phyloP scores from a whole-genome alignment of 2,888 invertebrate species.

The Hyppa rectilinea region DNA sequence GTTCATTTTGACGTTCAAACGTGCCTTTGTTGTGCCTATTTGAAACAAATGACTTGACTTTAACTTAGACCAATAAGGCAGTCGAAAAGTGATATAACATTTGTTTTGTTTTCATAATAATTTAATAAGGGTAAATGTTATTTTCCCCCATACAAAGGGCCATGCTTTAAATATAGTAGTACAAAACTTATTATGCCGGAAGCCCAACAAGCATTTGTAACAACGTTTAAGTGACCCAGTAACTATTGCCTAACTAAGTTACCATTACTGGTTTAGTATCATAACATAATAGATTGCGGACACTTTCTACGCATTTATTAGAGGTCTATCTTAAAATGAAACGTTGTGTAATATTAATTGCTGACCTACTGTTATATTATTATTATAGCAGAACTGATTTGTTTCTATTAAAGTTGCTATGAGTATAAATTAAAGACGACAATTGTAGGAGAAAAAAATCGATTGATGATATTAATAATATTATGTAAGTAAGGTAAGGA shows the following conservation, averaged over 20 bases:
- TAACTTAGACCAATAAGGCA: no score
- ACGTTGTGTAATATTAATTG: constrained; percentile 41
- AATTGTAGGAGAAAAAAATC: no score
- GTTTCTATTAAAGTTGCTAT: neutral
- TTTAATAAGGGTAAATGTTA: neutral
- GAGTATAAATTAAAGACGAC: no score
- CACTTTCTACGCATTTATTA: constrained; percentile 57
- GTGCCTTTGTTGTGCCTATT: no score
- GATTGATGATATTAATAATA: no score
- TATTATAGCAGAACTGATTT: constrained; percentile 4
- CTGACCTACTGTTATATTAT: neutral
- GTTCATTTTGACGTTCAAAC: no score
- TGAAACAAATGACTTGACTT: no score
- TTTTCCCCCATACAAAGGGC: neutral
- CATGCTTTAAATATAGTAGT: neutral
- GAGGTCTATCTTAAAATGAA: constrained; percentile 29
- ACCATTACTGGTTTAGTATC: constrained; percentile 40
- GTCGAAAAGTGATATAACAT: neutral
- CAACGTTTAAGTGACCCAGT: constrained; percentile 32
- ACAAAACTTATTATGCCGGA: constrained; percentile 38
- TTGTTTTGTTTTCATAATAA: neutral
- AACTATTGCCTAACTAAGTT: constrained; percentile 46
- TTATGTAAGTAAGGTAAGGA: no score
- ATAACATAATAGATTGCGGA: constrained; percentile 43
- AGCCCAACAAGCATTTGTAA: constrained; percentile 27